Evolutionary conservation across 2,888 invertebrate species (phyloP).

Genomic region (Acrobeloides nanus): DNA sequence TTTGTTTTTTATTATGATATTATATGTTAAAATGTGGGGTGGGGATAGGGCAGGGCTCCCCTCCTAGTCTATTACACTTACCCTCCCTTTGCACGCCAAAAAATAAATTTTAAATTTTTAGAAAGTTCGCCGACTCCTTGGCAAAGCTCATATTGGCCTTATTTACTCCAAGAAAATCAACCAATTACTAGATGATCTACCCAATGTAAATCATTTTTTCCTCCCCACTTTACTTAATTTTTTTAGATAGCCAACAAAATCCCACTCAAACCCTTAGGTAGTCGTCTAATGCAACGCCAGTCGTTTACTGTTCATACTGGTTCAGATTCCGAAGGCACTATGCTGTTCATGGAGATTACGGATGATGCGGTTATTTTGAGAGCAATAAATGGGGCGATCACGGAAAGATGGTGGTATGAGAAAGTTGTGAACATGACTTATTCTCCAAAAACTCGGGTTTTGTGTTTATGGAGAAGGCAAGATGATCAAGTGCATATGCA

Average conservation of each 20-base stretch:
- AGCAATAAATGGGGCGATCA: conserved; percentile 59
- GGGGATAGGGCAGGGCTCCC: too few species aligned
- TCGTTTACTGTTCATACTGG: conserved; percentile 96
- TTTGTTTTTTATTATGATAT: too few species aligned
- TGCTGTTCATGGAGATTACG: conserved; percentile 63
- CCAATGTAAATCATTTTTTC: conserved; percentile 52
- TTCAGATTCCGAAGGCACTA: conserved; percentile 75
- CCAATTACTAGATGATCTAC: conserved; percentile 84
- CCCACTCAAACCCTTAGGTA: conserved; percentile 87
- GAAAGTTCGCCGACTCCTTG: conserved; percentile 81
- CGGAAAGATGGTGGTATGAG: conserved; percentile 92
- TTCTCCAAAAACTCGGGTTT: conserved; percentile 90
- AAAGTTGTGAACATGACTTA: conserved; percentile 91
- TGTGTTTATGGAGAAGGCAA: conserved; percentile 92
- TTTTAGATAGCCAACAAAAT: conserved; percentile 91
- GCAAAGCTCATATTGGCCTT: conserved; percentile 95
- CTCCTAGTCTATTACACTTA: too few species aligned
- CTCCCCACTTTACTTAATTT: background rate
- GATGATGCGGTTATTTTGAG: conserved; percentile 75
- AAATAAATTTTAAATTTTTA: conserved; percentile 52
- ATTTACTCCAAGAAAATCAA: conserved; percentile 96
- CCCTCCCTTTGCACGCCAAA: too few species aligned
- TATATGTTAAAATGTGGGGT: too few species aligned
- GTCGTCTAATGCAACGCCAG: conserved; percentile 86
- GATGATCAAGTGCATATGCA: conserved; percentile 77